phyloP scores from a whole-genome alignment of 1,140 invertebrate genomes.

The Cydia splendana region DNA sequence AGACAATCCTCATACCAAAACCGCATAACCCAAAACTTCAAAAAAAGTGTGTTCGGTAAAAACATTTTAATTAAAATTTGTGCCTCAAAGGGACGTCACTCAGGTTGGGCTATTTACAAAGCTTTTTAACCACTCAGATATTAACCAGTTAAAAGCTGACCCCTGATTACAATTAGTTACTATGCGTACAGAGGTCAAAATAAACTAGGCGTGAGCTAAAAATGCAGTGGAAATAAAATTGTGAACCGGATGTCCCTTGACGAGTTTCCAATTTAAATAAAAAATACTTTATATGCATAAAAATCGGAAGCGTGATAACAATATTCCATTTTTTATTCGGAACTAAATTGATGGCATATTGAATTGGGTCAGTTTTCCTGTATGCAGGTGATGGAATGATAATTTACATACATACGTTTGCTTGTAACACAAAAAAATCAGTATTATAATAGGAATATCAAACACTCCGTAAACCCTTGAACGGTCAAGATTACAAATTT shows the following conservation, averaged over 20 bases:
- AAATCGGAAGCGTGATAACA: not conserved
- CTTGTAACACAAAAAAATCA: too few relatives aligned
- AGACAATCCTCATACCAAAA: too few relatives aligned
- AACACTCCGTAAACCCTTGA: too few relatives aligned
- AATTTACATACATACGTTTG: too few relatives aligned
- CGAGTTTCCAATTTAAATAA: conserved; percentile 27
- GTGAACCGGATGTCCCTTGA: not conserved
- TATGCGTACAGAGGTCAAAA: not conserved
- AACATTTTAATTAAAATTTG: conserved; percentile 23
- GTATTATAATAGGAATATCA: too few relatives aligned
- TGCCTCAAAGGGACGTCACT: not conserved
- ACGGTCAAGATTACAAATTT: too few relatives aligned
- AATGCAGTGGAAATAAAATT: not conserved
- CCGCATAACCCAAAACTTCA: not conserved
- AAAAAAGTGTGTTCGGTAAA: conserved; percentile 9
- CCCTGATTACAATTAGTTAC: not conserved
- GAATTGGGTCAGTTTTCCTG: too few relatives aligned
- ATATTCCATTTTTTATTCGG: conserved; percentile 16
- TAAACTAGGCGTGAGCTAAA: not conserved
- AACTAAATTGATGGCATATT: not conserved
- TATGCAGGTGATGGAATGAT: too few relatives aligned
- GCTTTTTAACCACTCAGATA: not conserved
- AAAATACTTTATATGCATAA: conserved; percentile 31
- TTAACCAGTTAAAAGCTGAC: not conserved
- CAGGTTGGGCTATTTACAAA: not conserved